phyloP scores from a whole-genome alignment of 2,888 invertebrate genomes.

The Yponomeuta malinellus region DNA sequence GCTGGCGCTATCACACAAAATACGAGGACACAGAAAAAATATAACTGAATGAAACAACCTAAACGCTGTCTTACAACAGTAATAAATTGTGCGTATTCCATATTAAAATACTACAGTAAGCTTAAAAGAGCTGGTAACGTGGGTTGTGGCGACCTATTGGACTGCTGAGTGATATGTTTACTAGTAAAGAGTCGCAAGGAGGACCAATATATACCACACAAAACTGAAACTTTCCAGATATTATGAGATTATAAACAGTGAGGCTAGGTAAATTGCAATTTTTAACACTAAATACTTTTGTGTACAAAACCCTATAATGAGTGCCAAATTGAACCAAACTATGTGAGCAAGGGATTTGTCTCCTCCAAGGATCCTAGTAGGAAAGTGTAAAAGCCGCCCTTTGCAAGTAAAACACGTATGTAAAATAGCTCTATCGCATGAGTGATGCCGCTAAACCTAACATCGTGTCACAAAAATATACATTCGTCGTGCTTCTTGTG shows the following conservation, averaged over 20 bases:
- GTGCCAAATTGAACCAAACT: conserved; percentile 21
- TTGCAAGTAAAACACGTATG: conserved; percentile 44
- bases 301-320: too few species aligned
- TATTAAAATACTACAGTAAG: not conserved
- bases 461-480: conserved; percentile 73
- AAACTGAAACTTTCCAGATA: too few species aligned
- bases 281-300: too few species aligned
- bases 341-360: conserved; percentile 18
- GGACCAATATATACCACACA: too few species aligned
- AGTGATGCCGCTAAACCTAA: conserved; percentile 47
- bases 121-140: not conserved
- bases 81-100: conserved; percentile 1
- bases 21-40: too few species aligned
- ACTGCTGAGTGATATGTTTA: too few species aligned
- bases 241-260: too few species aligned
- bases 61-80: not conserved
- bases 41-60: not conserved
- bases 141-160: not conserved
- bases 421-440: conserved; percentile 49
- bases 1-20: too few species aligned
- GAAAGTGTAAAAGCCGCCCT: conserved; percentile 54
- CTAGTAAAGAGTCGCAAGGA: too few species aligned
- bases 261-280: too few species aligned
- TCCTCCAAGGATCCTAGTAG: conserved; percentile 44
- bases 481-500: conserved; percentile 47